phyloP scores from a whole-genome alignment of 2,797 vertebrate genomes.

The Acipenser oxyrinchus region DNA sequence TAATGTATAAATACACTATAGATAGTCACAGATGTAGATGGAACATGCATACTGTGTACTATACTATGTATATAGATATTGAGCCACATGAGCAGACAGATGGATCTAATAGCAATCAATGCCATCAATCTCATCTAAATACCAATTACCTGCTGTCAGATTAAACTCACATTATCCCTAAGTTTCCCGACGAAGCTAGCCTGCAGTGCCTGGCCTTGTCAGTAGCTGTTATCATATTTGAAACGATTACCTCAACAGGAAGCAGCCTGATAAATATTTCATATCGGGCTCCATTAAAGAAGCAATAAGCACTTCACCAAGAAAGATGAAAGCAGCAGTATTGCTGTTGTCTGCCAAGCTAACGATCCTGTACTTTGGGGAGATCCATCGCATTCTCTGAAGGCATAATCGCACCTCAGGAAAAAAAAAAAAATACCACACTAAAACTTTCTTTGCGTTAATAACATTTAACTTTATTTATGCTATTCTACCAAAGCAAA shows the following conservation, averaged over 20 bases:
- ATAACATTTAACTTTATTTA: no score
- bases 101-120: conserved; percentile 24
- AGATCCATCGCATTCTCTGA: conserved; percentile 12
- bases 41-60: not conserved
- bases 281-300: conserved; percentile 37
- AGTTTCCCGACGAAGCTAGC: conserved; percentile 8
- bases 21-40: not conserved
- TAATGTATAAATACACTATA: not conserved
- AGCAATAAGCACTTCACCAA: conserved; percentile 16
- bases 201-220: conserved; percentile 6
- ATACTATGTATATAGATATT: not conserved
- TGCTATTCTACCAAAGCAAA: no score
- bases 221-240: conserved; percentile 18
- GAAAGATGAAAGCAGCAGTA: conserved; percentile 30
- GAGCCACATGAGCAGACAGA: conserved; percentile 1
- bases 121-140: conserved; percentile 29
- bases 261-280: conserved; percentile 40
- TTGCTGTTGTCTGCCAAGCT: conserved; percentile 27
- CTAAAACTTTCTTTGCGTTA: no score
- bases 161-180: conserved; percentile 37
- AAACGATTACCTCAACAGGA: conserved; percentile 32
- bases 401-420: not conserved
- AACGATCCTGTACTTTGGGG: conserved; percentile 24
- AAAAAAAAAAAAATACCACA: no score
- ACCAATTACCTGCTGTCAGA: conserved; percentile 27